Conservation (phyloP, 2,113 vertebrate species). For the Syngnathus floridae region DNA sequence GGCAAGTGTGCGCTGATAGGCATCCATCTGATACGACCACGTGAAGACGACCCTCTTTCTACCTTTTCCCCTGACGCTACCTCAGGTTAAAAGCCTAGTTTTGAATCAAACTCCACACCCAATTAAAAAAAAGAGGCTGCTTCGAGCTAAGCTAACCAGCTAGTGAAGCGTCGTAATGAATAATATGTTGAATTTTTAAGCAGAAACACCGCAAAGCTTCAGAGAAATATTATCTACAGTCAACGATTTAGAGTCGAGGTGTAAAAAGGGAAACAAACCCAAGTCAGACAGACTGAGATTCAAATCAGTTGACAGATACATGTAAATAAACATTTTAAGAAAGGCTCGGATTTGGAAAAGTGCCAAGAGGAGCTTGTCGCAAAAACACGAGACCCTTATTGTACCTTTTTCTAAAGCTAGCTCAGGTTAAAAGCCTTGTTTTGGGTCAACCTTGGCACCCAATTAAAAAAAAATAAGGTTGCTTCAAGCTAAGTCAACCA, state of each 20-base stretch:
- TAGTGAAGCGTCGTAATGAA: slow-evolving; percentile 3
- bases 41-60: slow-evolving; percentile 40
- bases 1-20: slow-evolving; percentile 72
- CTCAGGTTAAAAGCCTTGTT: slow-evolving; percentile 41
- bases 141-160: slow-evolving; percentile 4
- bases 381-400: slow-evolving; percentile 25
- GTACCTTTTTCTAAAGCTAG: slow-evolving; percentile 42
- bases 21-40: slow-evolving; percentile 72
- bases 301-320: not conserved
- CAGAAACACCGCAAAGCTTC: not conserved
- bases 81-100: slow-evolving; percentile 53
- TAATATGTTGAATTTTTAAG: not conserved
- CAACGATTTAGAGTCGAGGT: not conserved
- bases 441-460: not conserved
- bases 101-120: slow-evolving; percentile 33
- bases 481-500: not conserved
- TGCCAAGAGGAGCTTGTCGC: not conserved
- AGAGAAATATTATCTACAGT: not conserved
- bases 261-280: not conserved
- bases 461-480: not conserved
- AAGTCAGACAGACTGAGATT: not conserved
- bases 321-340: not conserved
- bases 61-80: slow-evolving; percentile 45
- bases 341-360: not conserved
- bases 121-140: slow-evolving; percentile 42